Conservation (phyloP, 2,113 vertebrate species). For the Synchiropus splendidus region DNA sequence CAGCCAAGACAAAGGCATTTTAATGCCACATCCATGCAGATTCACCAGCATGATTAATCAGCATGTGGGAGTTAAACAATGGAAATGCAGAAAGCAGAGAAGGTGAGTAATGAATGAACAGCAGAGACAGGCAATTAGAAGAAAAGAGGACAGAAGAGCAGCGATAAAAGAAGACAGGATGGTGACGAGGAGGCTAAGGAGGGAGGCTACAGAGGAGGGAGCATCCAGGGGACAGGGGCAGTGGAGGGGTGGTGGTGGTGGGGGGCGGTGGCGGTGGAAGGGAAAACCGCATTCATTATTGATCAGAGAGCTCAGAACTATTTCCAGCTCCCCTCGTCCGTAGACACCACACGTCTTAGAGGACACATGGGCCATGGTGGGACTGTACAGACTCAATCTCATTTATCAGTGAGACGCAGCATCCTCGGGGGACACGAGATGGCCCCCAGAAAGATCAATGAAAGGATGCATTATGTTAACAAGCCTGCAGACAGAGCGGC, state of each 20-base stretch:
- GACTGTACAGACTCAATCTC: neutral
- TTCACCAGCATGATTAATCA: too few relatives aligned
- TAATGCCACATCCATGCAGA: too few relatives aligned
- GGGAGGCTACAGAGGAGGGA: slow-evolving; percentile 14
- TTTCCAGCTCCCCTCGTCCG: slow-evolving; percentile 29
- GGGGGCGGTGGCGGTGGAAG: too few relatives aligned
- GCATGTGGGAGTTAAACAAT: neutral
- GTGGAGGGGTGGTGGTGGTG: slow-evolving; percentile 2
- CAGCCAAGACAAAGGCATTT: too few relatives aligned
- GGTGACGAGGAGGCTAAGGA: slow-evolving; percentile 4
- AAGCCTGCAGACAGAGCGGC: too few relatives aligned
- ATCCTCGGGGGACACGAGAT: too few relatives aligned
- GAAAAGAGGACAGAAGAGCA: neutral
- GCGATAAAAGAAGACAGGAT: slow-evolving; percentile 1
- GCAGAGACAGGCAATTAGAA: slow-evolving; percentile 8
- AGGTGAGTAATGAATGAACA: slow-evolving; percentile 3
- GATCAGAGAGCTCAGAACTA: slow-evolving; percentile 42
- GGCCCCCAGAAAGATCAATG: too few relatives aligned
- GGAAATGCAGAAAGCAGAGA: neutral
- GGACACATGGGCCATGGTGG: slow-evolving; percentile 4
- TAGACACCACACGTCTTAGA: slow-evolving; percentile 13
- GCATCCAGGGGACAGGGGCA: slow-evolving; percentile 8
- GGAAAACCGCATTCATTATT: slow-evolving; percentile 54
- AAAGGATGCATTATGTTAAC: too few relatives aligned
- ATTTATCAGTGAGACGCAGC: too few relatives aligned